Percentiles rank a stretch among this genome's conserved stretches.
phyloP scores from a whole-genome alignment of 2,113 vertebrate species.

The Lipophrys pholis region DNA sequence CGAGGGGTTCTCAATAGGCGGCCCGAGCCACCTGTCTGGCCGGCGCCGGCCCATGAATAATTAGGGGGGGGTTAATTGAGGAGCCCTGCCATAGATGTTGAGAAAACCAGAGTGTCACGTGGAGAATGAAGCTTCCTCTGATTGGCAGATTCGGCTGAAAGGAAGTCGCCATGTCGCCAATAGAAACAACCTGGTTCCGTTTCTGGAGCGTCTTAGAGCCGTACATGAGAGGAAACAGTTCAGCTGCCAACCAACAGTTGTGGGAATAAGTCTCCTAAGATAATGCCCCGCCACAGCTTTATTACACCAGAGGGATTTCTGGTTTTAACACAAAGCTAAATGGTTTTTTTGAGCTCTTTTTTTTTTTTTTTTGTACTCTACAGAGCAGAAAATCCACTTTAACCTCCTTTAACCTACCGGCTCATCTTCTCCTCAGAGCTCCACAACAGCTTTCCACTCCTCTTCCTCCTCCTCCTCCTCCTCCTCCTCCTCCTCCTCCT shows the following conservation, averaged over 20 bases:
- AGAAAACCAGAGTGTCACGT: too few species aligned
- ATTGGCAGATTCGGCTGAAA: too few species aligned
- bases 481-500: neutral
- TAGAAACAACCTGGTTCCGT: neutral
- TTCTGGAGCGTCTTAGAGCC: neutral
- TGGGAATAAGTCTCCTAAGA: neutral
- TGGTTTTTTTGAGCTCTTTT: neutral
- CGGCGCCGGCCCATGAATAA: too few species aligned
- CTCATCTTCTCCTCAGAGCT: constrained; percentile 20
- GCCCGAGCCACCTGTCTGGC: too few species aligned
- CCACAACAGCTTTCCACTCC: neutral
- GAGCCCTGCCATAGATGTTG: too few species aligned
- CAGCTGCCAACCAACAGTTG: constrained; percentile 15
- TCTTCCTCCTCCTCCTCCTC: neutral
- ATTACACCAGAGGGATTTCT: constrained; percentile 25
- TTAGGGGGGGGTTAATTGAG: too few species aligned
- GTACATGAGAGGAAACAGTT: neutral
- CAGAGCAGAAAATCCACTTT: constrained; percentile 35
- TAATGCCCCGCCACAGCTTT: neutral
- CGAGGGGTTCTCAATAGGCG: too few species aligned
- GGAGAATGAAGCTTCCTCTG: too few species aligned
- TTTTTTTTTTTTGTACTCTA: neutral
- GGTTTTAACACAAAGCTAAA: constrained; percentile 21
- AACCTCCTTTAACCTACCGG: constrained; percentile 7
- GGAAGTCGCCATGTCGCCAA: too few species aligned